A percentile compares a stretch with the other conserved stretches of the same genome.
These are phyloP conservation scores for Euplagia quadripunctaria DNA, from an alignment of 2,888 invertebrate genomes.

Conservation along the genomic window DNA sequence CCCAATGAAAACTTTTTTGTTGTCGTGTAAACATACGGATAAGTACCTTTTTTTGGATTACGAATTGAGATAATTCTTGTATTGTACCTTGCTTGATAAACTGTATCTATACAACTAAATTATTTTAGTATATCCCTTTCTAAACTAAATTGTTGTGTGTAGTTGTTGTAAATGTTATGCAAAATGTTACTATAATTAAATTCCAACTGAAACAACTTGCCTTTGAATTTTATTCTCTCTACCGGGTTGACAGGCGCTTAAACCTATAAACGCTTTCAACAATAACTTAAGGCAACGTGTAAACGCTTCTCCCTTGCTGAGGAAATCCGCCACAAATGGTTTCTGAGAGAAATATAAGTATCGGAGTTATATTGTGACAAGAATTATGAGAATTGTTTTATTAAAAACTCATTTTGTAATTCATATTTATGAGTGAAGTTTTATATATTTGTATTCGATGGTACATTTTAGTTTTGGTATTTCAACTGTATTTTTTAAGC, in stretches of 20 bases:
- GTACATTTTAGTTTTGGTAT: not conserved
- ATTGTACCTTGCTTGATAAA: no score
- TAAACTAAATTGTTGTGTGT: no score
- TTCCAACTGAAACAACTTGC: not conserved
- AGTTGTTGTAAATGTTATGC: no score
- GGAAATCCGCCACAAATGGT: conserved; percentile 74
- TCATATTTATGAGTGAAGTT: conserved; percentile 25
- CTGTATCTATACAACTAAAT: no score
- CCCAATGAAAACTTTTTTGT: no score
- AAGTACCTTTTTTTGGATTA: no score
- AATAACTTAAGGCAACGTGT: conserved; percentile 51
- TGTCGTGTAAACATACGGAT: no score
- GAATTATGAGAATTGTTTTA: conserved; percentile 62
- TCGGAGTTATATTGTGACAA: conserved; percentile 59
- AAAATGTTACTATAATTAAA: not conserved
- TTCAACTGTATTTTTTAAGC: not conserved
- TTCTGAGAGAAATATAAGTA: conserved; percentile 67
- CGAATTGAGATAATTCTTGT: no score
- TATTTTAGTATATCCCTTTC: no score
- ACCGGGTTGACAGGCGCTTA: conserved; percentile 4
- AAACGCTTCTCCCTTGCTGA: conserved; percentile 62
- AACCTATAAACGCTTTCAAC: conserved; percentile 38
- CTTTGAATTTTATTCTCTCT: not conserved
- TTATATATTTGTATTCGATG: not conserved
- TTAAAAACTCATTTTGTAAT: conserved; percentile 56